A percentile compares a stretch with the other conserved stretches of the same genome.
These are phyloP conservation scores for Cephus nigrinus DNA, from an alignment of 2,888 invertebrate genomes.

Conservation along the genomic window DNA sequence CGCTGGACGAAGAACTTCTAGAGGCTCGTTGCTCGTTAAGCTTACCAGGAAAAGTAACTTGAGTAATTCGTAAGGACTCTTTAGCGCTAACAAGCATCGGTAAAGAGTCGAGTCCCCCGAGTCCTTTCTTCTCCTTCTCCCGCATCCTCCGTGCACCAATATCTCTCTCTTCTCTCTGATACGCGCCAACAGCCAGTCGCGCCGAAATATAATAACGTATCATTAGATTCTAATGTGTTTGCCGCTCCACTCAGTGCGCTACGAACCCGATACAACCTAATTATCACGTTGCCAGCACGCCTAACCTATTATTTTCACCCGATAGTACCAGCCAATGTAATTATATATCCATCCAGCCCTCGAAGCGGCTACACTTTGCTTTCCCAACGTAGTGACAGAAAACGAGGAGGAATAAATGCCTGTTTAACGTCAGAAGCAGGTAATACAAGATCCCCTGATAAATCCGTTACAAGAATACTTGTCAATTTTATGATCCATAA, in stretches of 20 bases:
- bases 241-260: slow-evolving; percentile 31
- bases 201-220: slow-evolving; percentile 53
- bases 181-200: slow-evolving; percentile 16
- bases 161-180: neutral
- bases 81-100: no score
- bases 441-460: no score
- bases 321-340: slow-evolving; percentile 55
- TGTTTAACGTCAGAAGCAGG: no score
- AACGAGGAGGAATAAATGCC: no score
- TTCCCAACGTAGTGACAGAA: no score
- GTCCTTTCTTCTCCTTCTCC: neutral
- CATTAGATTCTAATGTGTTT: slow-evolving; percentile 58
- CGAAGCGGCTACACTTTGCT: slow-evolving; percentile 47
- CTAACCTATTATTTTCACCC: slow-evolving; percentile 59
- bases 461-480: no score
- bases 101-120: no score
- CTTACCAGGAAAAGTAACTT: slow-evolving; percentile 36
- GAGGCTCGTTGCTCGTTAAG: slow-evolving; percentile 27
- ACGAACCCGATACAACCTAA: slow-evolving; percentile 62
- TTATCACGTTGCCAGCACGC: slow-evolving; percentile 47
- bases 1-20: neutral
- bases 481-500: no score
- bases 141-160: neutral
- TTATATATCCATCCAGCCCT: slow-evolving; percentile 60
- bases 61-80: slow-evolving; percentile 18